phyloP scores from a whole-genome alignment of 2,797 vertebrate genomes.

The Falco berigora region DNA sequence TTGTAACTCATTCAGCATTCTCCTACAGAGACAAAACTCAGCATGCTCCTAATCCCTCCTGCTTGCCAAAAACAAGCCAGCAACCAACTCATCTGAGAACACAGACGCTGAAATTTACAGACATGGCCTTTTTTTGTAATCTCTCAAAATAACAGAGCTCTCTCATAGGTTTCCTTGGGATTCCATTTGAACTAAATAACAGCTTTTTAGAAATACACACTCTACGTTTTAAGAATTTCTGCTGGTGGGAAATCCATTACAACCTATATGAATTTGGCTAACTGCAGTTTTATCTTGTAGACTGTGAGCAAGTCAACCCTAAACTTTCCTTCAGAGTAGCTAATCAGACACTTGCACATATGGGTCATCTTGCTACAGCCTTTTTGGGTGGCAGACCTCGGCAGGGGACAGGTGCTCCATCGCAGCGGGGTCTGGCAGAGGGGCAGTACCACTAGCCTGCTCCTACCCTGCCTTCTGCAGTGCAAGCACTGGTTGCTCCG shows the following conservation, averaged over 20 bases:
- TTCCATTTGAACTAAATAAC: not conserved
- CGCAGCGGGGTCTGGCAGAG: rapidly evolving
- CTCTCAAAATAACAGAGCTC: not conserved
- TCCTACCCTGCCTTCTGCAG: not conserved
- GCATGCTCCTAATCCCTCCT: not conserved
- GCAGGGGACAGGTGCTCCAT: not conserved
- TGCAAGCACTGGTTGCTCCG: not conserved
- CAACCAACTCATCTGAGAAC: not conserved
- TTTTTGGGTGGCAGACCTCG: not conserved
- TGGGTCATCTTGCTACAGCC: not conserved
- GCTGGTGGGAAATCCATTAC: not conserved
- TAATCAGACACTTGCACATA: not conserved
- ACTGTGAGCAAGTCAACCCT: not conserved
- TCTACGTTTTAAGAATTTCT: not conserved
- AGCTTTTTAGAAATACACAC: not conserved
- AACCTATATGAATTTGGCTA: not conserved
- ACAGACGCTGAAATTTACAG: not conserved
- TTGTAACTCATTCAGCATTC: not conserved
- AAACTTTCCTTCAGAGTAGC: not conserved
- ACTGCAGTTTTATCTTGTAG: not conserved
- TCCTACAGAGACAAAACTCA: not conserved
- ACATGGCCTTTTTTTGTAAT: not conserved
- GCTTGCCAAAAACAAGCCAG: not conserved
- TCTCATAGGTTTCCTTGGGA: not conserved
- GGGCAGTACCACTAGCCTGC: not conserved